Evolutionary conservation across 1,140 invertebrate species (phyloP), one percentile per base, ranked within the genome.

Genomic region (Heliothis subflexa): DNA sequence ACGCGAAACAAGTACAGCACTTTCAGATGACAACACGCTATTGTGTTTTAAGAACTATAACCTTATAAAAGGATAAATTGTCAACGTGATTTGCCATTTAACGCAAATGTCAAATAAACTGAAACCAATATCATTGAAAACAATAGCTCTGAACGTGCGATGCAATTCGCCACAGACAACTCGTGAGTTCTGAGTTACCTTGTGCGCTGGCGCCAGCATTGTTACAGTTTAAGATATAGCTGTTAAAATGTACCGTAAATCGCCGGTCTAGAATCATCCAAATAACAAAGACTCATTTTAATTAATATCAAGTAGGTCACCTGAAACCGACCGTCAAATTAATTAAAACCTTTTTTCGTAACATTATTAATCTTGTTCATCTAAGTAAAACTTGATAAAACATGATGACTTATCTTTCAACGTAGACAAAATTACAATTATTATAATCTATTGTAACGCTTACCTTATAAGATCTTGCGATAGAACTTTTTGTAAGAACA

Each of bases 371-470:
- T 74, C 71, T 61, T 59, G 40, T 50, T 47, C 18, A 12, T 73
- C 11, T 49, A 21, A 59, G 40, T 73, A 18, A 54, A 16, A 9
- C 28, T 40, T 40, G 33, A 40, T 40, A 40, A 40, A 40, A 40
- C 33, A 40, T 9, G 33, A 18, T 47, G 28, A 16, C 71, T 73
- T 64, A 62, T 75, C 73, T 33, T 52, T 52, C 11, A 52, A 52
- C 49, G 28, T n/a, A 64, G 73, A 28, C 59, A 40, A 61, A 75
- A 75, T 74, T 75, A 52, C 25, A 64, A 64, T 61, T 75, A 64
- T 75, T 64, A 64, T 75, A 62, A 75, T 75, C 40, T 62, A 75
- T 75, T 75, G 59, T 64, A 75, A 64, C 47, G 73, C 73, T 49
- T 28, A 57, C 13, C 72, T 49, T 66, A 66, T 40, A 50, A 52